Conservation (phyloP, 2,888 invertebrate genomes). For the Campopleginae sp. region DNA sequence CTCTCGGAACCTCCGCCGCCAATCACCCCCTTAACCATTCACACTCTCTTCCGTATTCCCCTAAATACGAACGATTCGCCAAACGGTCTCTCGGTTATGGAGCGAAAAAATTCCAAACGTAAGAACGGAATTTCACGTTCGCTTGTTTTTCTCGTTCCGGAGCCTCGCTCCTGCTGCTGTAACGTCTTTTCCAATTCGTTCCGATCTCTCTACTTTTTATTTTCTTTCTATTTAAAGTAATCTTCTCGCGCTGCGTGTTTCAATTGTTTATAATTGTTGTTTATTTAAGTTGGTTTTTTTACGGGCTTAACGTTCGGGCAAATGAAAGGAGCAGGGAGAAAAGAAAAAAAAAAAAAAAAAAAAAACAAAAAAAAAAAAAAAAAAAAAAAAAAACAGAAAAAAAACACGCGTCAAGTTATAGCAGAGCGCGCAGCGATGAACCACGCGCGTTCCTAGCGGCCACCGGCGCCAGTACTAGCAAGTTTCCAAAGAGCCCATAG, state of each 20-base stretch:
- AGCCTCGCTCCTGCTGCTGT: not conserved
- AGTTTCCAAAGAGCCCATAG: constrained; percentile 66
- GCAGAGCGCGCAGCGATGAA: constrained; percentile 58
- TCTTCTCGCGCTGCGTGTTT: not conserved
- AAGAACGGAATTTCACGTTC: not conserved
- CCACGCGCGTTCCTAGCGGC: constrained; percentile 68
- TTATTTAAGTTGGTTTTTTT: constrained; percentile 17
- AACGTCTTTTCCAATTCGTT: not conserved
- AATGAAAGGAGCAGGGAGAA: not conserved
- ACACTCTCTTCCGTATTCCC: not conserved
- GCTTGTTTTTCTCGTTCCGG: not conserved
- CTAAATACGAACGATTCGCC: constrained; percentile 26
- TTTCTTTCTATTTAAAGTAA: not conserved
- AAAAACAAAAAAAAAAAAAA: constrained; percentile 16
- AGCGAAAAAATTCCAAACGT: constrained; percentile 3
- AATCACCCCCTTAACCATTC: constrained; percentile 12
- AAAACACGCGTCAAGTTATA: constrained; percentile 53
- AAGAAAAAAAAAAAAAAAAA: too few species aligned
- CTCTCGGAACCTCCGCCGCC: constrained; percentile 32
- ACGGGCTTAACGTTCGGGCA: constrained; percentile 1
- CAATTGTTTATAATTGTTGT: not conserved
- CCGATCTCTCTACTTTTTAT: not conserved
- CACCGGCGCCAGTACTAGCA: constrained; percentile 73
- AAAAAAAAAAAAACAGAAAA: constrained; percentile 17
- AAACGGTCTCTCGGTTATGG: not conserved